Conservation (phyloP, 2,888 invertebrate genomes). For the Spilosoma lubricipeda region DNA sequence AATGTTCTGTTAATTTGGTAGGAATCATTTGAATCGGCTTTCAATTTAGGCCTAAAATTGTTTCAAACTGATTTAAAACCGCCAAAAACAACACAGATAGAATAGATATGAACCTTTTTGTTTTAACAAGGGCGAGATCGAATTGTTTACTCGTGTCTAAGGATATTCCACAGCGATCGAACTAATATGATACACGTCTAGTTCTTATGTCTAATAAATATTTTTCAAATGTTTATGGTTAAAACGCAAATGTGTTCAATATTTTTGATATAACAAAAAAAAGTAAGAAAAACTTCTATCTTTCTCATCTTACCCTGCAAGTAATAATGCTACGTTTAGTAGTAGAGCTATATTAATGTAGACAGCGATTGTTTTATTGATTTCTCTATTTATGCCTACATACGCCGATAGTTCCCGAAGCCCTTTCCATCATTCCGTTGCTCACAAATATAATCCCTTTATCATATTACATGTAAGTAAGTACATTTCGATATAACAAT, state of each 20-base stretch:
- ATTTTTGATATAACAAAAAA: not conserved
- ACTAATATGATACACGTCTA: too few species aligned
- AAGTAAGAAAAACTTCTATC: not conserved
- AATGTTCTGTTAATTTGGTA: not conserved
- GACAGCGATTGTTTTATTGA: not conserved
- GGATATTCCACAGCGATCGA: too few species aligned
- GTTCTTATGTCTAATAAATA: too few species aligned
- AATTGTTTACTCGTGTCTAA: too few species aligned
- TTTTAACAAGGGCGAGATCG: too few species aligned
- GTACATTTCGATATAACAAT: not conserved
- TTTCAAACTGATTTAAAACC: too few species aligned
- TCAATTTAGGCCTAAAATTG: not conserved
- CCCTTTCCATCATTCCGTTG: not conserved
- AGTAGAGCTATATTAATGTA: too few species aligned
- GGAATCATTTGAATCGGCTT: not conserved
- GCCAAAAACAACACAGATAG: too few species aligned
- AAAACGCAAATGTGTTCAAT: not conserved
- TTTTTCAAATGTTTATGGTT: not conserved
- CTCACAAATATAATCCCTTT: not conserved
- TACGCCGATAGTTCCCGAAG: not conserved
- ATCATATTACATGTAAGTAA: not conserved
- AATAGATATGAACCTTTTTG: too few species aligned
- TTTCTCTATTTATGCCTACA: not conserved
- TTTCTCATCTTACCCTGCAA: not conserved
- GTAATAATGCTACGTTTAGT: not conserved